Conservation (phyloP, 2,797 vertebrate genomes). For the Okamejei kenojei region DNA sequence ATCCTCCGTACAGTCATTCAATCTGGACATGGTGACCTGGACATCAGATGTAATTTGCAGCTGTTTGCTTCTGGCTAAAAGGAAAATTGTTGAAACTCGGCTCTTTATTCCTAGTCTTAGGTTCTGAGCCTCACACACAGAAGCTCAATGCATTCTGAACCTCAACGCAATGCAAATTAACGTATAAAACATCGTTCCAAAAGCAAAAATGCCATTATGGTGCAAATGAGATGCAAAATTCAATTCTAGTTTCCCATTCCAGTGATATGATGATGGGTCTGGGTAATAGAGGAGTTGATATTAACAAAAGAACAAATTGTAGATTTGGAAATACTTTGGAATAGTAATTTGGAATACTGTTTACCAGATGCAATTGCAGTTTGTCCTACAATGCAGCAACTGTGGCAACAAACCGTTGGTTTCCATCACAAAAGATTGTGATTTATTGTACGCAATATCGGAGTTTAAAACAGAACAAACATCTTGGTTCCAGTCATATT, state of each 20-base stretch:
- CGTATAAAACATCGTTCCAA: conserved; percentile 5
- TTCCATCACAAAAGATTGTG: not conserved
- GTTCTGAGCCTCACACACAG: not conserved
- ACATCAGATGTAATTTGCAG: conserved; percentile 30
- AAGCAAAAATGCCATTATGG: conserved; percentile 6
- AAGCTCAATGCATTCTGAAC: not conserved
- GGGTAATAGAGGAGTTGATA: conserved; percentile 19
- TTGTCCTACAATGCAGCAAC: not conserved
- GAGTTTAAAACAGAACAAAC: not conserved
- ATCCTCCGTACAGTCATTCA: conserved; percentile 14
- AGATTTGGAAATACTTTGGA: too few relatives aligned
- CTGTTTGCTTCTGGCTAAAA: not conserved
- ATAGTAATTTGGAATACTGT: conserved; percentile 11
- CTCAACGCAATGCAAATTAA: not conserved
- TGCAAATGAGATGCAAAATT: conserved; percentile 4
- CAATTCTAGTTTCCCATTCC: not conserved
- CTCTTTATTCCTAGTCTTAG: not conserved
- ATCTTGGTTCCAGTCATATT: not conserved
- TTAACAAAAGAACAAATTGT: not conserved
- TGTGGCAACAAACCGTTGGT: not conserved
- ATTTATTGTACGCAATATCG: not conserved
- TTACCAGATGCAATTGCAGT: not conserved
- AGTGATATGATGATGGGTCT: conserved; percentile 14
- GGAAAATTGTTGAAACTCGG: conserved; percentile 7
- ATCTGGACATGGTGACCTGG: conserved; percentile 1